Evolutionary conservation across 2,113 vertebrate species (phyloP), one percentile per base, ranked within the genome.

Genomic region (Nothoprocta perdicaria): DNA sequence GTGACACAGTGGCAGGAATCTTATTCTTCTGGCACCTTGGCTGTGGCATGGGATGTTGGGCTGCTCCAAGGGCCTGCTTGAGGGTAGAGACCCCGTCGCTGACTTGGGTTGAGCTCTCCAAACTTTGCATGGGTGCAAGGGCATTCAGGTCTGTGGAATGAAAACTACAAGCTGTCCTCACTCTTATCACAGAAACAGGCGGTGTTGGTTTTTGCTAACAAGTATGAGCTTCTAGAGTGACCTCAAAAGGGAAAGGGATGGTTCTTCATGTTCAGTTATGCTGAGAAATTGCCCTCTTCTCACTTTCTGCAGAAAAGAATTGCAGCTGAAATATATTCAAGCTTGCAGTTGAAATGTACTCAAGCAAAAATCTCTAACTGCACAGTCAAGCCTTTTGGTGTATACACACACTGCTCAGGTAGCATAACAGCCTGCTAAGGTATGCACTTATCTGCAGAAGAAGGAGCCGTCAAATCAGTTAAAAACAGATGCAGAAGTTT

Each of bases 21-120:
- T 38, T 38, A 6, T 38, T 38, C 35, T 9, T 50, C 52, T 48
- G 35, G 35, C 18, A 3, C 3, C 14, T 16, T 1, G 4, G 19
- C 31, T 57, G 33, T n/a, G 52, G 23, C 40, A 31, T 2, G 2
- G 18, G 21, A 53, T 50, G 17, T 10, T 65, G 74, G 9, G 4
- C 23, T 66, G 17, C 27, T 67, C 12, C 24, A 18, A 19, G 31
- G 26, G 50, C 23, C 7, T 33, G 52, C 22, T 4, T 12, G 33
- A 46, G 17, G 3, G 21, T 10, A 48, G 19, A 31, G 66, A 7
- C 22, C 13, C 18, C 14, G 2, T 4, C 10, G 14, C 71, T 14
- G 38, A 5, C 9, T 14, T 27, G n/a, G 46, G 38, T 21, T 60
- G 41, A 43, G 11, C 0, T 0, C 22, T 79, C 12, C n/a, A 35